Conservation (phyloP, 2,113 vertebrate species). For the Leptodactylus fuscus region DNA sequence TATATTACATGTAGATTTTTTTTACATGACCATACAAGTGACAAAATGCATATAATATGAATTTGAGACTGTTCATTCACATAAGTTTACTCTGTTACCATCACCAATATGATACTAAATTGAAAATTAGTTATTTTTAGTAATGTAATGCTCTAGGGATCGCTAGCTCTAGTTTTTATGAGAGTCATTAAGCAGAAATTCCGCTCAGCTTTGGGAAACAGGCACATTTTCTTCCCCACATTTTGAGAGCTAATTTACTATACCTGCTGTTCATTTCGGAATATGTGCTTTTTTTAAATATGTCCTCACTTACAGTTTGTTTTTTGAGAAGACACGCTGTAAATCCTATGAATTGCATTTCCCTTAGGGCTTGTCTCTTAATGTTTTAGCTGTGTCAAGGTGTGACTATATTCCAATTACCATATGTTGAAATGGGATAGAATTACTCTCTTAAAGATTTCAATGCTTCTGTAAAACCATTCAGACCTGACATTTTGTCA, state of each 20-base stretch:
- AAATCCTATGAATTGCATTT: conserved; percentile 53
- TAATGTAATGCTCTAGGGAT: conserved; percentile 27
- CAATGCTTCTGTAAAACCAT: not conserved
- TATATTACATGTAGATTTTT: no score
- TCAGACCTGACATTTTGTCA: conserved; percentile 47
- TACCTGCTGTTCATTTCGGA: conserved; percentile 56
- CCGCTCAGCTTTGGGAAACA: conserved; percentile 8
- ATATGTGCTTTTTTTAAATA: conserved; percentile 37
- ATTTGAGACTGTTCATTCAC: conserved; percentile 21
- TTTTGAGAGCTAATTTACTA: conserved; percentile 55
- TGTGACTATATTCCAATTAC: conserved; percentile 56
- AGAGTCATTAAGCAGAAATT: conserved; percentile 49
- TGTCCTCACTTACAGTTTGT: conserved; percentile 44
- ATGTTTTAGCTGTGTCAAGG: conserved; percentile 54
- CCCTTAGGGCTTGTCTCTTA: conserved; percentile 40
- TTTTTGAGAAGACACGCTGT: conserved; percentile 40
- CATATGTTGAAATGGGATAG: conserved; percentile 48
- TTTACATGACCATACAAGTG: no score
- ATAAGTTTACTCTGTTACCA: not conserved
- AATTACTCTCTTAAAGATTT: conserved; percentile 47
- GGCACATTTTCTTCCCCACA: conserved; percentile 15
- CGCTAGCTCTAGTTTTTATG: conserved; percentile 38
- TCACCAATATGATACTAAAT: conserved; percentile 33
- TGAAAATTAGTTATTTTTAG: conserved; percentile 54
- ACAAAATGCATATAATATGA: not conserved